Base-by-base conservation (phyloP, 2,888 invertebrate species). In the Callosobruchus maculatus region DNA sequence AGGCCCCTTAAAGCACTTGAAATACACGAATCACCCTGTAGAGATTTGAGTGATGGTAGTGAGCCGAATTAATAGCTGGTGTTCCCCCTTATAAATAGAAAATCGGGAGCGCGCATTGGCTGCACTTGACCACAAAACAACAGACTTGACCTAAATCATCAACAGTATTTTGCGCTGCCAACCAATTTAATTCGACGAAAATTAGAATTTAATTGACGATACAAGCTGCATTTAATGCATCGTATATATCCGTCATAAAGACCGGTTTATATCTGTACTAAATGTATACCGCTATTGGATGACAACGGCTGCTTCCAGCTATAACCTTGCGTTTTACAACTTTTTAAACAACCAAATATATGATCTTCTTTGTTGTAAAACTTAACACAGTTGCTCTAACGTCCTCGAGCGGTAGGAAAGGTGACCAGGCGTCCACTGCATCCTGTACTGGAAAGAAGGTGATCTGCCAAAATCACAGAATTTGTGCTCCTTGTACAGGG, bases 81-180 rank as follows among this genome's bases (percentile, higher is more conserved):
- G 49, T 49, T 49, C 13, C 49, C 13, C 49, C 49, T 49, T 78
- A 78, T 77, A 78, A 78, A 78, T 78, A 78, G 77, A 75, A 73
- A 73, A 78, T 78, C 71, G 77, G 49, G 77, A 74, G 74, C 78
- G 49, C 49, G 49, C 49, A 72, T 73, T 67, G 71, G 26, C 72
- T 78, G 78, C 78, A 78, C 78, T 78, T 78, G 78, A 78, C 78
- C 78, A 78, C 78, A 78, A 77, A 78, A 76, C 70, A 74, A 30
- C 74, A 76, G 76, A 74, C 78, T 78, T 78, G 78, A 77, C 78
- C 78, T 67, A 75, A 74, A 77, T 78, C 74, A 75, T 67, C 71
- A 71, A 76, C 76, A 78, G 76, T 49, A 49, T 49, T 18, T 18
- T 49, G 49, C 49, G 49, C 49, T 49, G 49, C 49, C 13, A 49